These are phyloP conservation scores for Mylabris phalerata DNA, from an alignment of 1,140 invertebrate species.

Conservation along the genomic window DNA sequence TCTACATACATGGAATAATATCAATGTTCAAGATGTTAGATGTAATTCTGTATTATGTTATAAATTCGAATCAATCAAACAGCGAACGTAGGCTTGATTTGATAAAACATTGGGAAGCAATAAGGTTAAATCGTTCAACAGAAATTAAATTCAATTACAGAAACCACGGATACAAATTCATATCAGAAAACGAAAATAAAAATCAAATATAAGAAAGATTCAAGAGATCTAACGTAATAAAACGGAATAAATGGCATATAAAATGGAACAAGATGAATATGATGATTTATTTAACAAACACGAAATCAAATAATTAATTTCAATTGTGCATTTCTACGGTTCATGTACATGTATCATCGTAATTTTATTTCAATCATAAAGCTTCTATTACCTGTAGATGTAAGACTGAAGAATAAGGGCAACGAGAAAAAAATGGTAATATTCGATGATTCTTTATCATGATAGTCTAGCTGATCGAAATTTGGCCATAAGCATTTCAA, in stretches of 20 bases:
- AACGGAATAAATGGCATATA: no score
- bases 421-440: no score
- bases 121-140: conserved; percentile 12
- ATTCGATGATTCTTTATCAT: neutral
- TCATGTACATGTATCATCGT: neutral
- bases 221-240: neutral
- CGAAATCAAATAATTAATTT: neutral
- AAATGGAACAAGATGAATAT: no score
- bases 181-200: conserved; percentile 1
- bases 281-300: no score
- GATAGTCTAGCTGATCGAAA: neutral
- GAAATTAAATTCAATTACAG: conserved; percentile 15
- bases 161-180: conserved; percentile 10
- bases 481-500: neutral
- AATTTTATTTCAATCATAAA: conserved; percentile 1
- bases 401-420: no score
- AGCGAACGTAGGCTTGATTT: conserved; percentile 13
- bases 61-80: conserved; percentile 12
- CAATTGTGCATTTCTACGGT: neutral
- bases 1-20: no score
- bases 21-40: no score
- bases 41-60: conserved; percentile 1
- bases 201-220: conserved; percentile 5
- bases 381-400: neutral
- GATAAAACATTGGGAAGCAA: conserved; percentile 5